A percentile compares a stretch with the other conserved stretches of the same genome.
phyloP scores from a whole-genome alignment of 2,113 vertebrate genomes.

The Phainopepla nitens region DNA sequence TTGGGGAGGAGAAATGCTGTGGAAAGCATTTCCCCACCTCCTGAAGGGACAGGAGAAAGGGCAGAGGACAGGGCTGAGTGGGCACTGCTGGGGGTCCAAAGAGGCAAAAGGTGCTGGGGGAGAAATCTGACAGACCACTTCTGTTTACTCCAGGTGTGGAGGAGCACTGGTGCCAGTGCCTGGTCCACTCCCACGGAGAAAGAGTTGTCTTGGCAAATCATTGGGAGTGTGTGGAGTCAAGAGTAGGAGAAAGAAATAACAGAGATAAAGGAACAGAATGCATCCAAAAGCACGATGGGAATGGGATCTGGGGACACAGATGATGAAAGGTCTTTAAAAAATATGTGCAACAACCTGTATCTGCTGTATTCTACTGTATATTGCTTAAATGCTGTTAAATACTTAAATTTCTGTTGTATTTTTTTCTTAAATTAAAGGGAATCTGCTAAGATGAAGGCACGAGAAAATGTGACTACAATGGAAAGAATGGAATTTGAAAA shows the following conservation, averaged over 20 bases:
- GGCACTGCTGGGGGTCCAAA: no score
- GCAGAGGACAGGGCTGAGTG: fast-evolving
- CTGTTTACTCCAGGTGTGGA: neutral
- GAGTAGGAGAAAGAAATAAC: neutral
- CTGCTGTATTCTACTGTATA: neutral
- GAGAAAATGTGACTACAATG: neutral
- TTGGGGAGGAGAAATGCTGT: neutral
- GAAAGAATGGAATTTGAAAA: neutral
- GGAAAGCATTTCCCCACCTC: neutral
- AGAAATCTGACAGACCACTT: neutral
- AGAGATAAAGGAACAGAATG: neutral
- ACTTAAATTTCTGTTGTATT: neutral
- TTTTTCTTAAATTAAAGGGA: neutral
- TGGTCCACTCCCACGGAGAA: fast-evolving
- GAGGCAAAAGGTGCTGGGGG: neutral
- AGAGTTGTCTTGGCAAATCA: neutral
- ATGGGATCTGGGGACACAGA: fast-evolving
- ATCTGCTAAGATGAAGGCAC: neutral
- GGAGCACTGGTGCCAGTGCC: neutral
- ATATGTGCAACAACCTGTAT: neutral
- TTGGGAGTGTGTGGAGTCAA: neutral
- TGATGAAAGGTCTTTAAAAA: neutral
- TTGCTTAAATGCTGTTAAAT: neutral
- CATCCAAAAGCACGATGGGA: neutral
- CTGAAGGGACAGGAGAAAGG: neutral